phyloP scores from a whole-genome alignment of 2,888 invertebrate species.

The Bugula neritina region DNA sequence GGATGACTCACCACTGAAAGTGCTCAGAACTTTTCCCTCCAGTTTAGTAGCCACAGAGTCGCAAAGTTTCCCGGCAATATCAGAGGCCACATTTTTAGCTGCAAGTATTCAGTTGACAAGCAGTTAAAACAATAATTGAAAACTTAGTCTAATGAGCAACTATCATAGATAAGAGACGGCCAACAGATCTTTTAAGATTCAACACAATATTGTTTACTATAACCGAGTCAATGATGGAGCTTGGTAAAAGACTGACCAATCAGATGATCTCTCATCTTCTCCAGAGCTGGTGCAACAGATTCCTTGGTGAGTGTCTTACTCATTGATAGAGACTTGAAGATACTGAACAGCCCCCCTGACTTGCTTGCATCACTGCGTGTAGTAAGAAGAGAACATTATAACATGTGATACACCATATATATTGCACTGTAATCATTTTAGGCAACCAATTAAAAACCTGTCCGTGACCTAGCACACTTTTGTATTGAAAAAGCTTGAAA shows the following conservation, averaged over 20 bases:
- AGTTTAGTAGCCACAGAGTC: slow-evolving; percentile 83
- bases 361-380: slow-evolving; percentile 33
- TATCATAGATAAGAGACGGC: not conserved
- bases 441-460: no score
- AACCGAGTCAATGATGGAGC: no score
- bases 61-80: slow-evolving; percentile 87
- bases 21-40: slow-evolving; percentile 83
- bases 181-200: no score
- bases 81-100: slow-evolving; percentile 92
- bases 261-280: slow-evolving; percentile 89
- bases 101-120: no score
- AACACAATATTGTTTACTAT: no score
- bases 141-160: no score
- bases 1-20: slow-evolving; percentile 66
- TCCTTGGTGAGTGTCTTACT: slow-evolving; percentile 72
- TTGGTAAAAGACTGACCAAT: slow-evolving; percentile 62
- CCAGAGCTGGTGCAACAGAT: slow-evolving; percentile 78
- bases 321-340: slow-evolving; percentile 62
- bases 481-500: no score
- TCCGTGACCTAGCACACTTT: no score
- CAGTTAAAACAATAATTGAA: no score
- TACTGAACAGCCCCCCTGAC: slow-evolving; percentile 41
- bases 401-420: no score
- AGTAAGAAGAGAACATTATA: no score
- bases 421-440: no score